phyloP scores from a whole-genome alignment of 2,797 vertebrate genomes.

The Diplodus puntazzo region DNA sequence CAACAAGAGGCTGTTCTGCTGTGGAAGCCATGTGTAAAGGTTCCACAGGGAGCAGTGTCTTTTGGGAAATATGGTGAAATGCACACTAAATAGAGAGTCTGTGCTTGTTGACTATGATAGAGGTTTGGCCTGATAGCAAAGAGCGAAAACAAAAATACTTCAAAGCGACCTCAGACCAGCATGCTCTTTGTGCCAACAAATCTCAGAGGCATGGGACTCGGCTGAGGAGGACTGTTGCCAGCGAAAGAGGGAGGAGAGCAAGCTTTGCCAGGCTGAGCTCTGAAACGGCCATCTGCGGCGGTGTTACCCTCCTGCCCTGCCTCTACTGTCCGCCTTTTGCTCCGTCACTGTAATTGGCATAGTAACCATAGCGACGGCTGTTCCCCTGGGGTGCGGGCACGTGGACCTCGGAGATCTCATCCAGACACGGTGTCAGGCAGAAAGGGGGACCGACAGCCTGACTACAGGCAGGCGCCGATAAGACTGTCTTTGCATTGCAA shows the following conservation, averaged over 20 bases:
- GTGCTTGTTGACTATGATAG: conserved; percentile 18
- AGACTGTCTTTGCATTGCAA: conserved; percentile 82
- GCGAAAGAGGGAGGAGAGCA: conserved; percentile 54
- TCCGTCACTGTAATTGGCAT: conserved; percentile 79
- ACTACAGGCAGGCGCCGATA: conserved; percentile 84
- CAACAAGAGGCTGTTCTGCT: conserved; percentile 56
- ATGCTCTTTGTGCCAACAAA: conserved; percentile 33
- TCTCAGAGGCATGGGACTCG: conserved; percentile 12
- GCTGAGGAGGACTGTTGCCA: conserved; percentile 24
- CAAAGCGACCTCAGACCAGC: conserved; percentile 27
- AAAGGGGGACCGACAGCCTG: conserved; percentile 40
- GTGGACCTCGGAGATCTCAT: conserved; percentile 70
- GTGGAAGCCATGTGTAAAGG: conserved; percentile 44
- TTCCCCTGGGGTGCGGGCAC: conserved; percentile 67
- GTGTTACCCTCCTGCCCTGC: conserved; percentile 39
- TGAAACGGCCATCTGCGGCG: conserved; percentile 76
- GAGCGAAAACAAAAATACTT: conserved; percentile 25
- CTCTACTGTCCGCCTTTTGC: conserved; percentile 50
- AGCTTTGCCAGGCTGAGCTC: conserved; percentile 52
- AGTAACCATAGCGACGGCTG: conserved; percentile 72
- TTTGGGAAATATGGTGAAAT: conserved; percentile 30
- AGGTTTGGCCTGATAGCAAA: conserved; percentile 1
- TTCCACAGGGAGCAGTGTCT: conserved; percentile 43
- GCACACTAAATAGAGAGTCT: background rate
- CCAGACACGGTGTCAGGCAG: conserved; percentile 43